These are phyloP conservation scores for Chromobotia macracanthus DNA, from an alignment of 2,797 vertebrate species.

Conservation along the genomic window DNA sequence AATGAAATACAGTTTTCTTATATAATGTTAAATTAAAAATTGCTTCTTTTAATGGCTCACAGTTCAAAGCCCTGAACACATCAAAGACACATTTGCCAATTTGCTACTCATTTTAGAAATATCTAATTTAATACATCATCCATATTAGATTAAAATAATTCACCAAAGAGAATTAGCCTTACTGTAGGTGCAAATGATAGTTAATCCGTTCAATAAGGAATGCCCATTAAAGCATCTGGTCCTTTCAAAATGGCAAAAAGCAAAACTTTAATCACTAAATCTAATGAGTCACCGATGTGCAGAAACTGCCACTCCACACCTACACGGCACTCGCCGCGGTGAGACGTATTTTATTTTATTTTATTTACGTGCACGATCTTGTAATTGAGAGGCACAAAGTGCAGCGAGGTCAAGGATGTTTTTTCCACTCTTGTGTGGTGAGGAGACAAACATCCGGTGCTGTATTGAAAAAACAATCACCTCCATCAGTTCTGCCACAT, in stretches of 20 bases:
- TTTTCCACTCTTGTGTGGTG: conserved; percentile 1
- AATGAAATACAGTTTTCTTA: conserved; percentile 16
- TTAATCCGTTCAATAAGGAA: conserved; percentile 36
- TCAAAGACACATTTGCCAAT: conserved; percentile 21
- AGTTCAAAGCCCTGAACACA: conserved; percentile 36
- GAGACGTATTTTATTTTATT: conserved; percentile 23
- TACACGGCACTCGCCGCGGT: conserved; percentile 14
- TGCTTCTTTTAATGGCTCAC: conserved; percentile 7
- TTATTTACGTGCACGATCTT: conserved; percentile 14
- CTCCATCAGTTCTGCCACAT: conserved; percentile 55
- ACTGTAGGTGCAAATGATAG: conserved; percentile 21
- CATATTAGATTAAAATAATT: conserved; percentile 1
- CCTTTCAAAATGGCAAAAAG: conserved; percentile 19
- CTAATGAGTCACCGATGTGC: conserved; percentile 20
- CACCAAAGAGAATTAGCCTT: not conserved
- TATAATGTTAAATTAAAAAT: conserved; percentile 5
- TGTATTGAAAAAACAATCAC: conserved; percentile 53
- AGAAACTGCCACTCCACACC: conserved; percentile 30
- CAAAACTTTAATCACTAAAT: conserved; percentile 3
- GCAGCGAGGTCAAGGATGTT: conserved; percentile 31
- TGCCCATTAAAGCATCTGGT: conserved; percentile 4
- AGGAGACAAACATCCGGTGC: conserved; percentile 49
- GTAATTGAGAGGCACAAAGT: conserved; percentile 51
- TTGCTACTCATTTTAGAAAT: conserved; percentile 26
- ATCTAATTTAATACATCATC: conserved; percentile 31